phyloP scores from a whole-genome alignment of 1,140 invertebrate genomes.

The Bilobella aurantiaca region DNA sequence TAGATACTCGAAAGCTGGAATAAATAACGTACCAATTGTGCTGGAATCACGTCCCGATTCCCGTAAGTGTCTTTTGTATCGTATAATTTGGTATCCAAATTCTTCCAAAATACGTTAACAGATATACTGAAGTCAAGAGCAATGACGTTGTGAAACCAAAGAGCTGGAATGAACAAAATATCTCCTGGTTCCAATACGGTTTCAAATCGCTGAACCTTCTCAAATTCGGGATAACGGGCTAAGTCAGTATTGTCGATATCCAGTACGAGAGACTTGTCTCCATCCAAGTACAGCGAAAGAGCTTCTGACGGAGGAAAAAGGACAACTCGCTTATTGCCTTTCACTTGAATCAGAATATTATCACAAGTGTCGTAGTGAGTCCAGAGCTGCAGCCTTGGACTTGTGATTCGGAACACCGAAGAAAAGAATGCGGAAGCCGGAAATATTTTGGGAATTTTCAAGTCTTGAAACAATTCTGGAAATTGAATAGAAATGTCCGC shows the following conservation, averaged over 20 bases:
- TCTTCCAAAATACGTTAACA: conserved; percentile 53
- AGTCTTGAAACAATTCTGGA: conserved; percentile 44
- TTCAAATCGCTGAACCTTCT: conserved; percentile 40
- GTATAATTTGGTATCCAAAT: conserved; percentile 43
- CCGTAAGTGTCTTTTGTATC: conserved; percentile 51
- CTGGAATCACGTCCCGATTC: conserved; percentile 47
- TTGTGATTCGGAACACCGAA: conserved; percentile 49
- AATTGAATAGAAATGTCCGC: conserved; percentile 46
- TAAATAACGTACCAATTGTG: conserved; percentile 40
- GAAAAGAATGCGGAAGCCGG: conserved; percentile 45
- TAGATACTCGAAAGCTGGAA: no score
- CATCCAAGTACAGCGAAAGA: conserved; percentile 47
- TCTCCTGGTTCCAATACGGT: conserved; percentile 47
- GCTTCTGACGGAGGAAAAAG: conserved; percentile 48
- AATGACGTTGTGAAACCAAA: conserved; percentile 54
- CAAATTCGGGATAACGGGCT: conserved; percentile 45
- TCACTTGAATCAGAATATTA: conserved; percentile 50
- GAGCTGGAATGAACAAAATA: conserved; percentile 51
- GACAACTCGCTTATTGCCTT: conserved; percentile 46
- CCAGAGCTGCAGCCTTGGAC: conserved; percentile 47
- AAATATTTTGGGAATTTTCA: conserved; percentile 45
- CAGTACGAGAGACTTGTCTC: conserved; percentile 50
- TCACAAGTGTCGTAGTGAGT: conserved; percentile 57
- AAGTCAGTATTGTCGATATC: conserved; percentile 48
- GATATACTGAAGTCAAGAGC: conserved; percentile 46